Base-by-base conservation (phyloP, 2,888 invertebrate species). In the Poecilobothrus nobilitatus region DNA sequence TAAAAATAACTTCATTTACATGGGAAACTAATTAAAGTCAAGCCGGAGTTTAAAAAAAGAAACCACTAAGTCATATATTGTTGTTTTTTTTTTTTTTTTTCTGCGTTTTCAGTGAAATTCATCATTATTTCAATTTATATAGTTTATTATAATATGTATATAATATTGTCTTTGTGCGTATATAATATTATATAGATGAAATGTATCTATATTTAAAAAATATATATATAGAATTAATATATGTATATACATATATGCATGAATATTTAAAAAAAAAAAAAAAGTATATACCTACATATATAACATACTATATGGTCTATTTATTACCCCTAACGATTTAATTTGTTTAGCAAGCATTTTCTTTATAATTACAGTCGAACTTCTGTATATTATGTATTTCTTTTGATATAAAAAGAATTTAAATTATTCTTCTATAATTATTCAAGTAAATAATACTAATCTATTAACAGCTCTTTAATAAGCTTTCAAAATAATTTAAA, bases 261-360 rank as follows among this genome's bases (percentile, higher is more conserved):
- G 72, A 72, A 72, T 75, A 73, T 37, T 37, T 37, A 8, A 37
- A 37, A 37, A 12, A 10, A 37, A 37, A 10, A 37, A n/a, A n/a
- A n/a, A 5, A 27, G 2, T 37, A 37, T 37, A n/a, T n/a, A n/a
- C n/a, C n/a, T n/a, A n/a, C n/a, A 34, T 34, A 34, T 34, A 10
- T 7, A 7, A 37, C 12, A 37, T 37, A 8, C 37, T 78, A 77
- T 76, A 78, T 79, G 78, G 78, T 76, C 77, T 79, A 80, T 79
- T 79, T 81, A 79, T 79, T 77, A 76, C 77, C 77, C 76, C 77
- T 77, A 80, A 81, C 78, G 80, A 79, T 78, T 80, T 81, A 81
- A 81, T 81, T 79, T 75, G 76, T 80, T 81, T 77, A 76, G 70
- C 70, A 71, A 37, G 12, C 37, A 37, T 37, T 37, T 37, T 37